Evolutionary conservation across 2,797 vertebrate genomes (phyloP).

Genomic region (Gymnopithys bicolor): DNA sequence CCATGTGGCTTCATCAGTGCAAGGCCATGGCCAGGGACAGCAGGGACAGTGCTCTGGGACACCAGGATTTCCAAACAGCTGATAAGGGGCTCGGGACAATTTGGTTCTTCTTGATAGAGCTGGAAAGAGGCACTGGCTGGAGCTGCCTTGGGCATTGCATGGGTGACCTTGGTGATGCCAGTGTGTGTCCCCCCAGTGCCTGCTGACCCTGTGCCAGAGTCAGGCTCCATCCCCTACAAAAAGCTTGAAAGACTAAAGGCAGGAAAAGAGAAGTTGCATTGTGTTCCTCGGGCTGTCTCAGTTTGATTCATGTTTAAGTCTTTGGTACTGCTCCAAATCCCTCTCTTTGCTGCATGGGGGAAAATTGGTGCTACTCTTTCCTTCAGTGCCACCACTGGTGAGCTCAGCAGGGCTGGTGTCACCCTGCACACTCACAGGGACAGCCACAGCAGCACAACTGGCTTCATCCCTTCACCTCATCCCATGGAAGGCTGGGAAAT

Average conservation of each 20-base stretch:
- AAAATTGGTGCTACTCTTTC: neutral
- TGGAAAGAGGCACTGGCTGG: neutral
- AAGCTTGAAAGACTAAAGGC: neutral
- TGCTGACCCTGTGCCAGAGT: neutral
- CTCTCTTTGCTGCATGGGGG: neutral
- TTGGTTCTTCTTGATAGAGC: neutral
- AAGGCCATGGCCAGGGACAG: neutral
- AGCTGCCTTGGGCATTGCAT: accelerated
- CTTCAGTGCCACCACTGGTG: neutral
- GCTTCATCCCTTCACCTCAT: neutral
- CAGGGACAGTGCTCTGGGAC: neutral
- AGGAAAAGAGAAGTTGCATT: neutral
- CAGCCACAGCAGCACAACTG: neutral
- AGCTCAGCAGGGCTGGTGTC: neutral
- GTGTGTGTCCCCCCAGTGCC: neutral
- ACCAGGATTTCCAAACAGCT: neutral
- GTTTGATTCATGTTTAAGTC: neutral
- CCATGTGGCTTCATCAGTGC: neutral
- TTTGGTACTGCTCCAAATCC: neutral
- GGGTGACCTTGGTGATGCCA: neutral
- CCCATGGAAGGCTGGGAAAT: neutral
- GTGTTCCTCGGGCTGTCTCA: neutral
- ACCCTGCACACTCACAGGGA: neutral
- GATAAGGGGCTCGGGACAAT: neutral
- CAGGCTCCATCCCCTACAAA: neutral